These are phyloP conservation scores for Petaurus breviceps DNA, from an alignment of 2,113 vertebrate genomes.

Conservation along the genomic window DNA sequence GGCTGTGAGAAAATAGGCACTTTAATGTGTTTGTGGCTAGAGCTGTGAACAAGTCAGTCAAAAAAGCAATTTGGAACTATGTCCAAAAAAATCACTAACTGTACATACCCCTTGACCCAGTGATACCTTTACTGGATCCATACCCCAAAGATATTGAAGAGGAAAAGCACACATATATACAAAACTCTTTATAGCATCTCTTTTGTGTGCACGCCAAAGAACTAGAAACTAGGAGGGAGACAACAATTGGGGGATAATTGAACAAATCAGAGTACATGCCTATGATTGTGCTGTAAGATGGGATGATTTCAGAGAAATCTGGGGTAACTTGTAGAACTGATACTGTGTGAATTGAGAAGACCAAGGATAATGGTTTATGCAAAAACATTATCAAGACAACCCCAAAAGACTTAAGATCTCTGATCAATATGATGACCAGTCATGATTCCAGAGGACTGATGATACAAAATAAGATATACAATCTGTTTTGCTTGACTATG, in stretches of 20 bases:
- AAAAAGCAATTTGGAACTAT: neutral
- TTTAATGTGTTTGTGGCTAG: neutral
- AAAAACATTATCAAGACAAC: neutral
- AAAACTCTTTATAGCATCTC: no score
- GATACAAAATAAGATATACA: neutral
- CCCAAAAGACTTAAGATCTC: neutral
- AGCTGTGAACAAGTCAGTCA: neutral
- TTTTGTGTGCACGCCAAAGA: neutral
- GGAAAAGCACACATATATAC: neutral
- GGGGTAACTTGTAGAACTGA: neutral
- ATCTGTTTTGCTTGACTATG: neutral
- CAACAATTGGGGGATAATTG: neutral
- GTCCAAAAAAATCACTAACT: neutral
- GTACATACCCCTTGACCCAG: neutral
- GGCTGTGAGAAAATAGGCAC: neutral
- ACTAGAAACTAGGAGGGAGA: neutral
- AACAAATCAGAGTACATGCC: neutral
- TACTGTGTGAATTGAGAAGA: neutral
- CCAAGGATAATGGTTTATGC: neutral
- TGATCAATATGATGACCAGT: neutral
- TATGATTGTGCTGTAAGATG: neutral
- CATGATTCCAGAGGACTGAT: neutral
- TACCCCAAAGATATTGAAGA: neutral
- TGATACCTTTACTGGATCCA: neutral
- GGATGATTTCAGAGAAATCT: neutral